phyloP scores from a whole-genome alignment of 2,888 invertebrate genomes.

The Rotaria socialis region DNA sequence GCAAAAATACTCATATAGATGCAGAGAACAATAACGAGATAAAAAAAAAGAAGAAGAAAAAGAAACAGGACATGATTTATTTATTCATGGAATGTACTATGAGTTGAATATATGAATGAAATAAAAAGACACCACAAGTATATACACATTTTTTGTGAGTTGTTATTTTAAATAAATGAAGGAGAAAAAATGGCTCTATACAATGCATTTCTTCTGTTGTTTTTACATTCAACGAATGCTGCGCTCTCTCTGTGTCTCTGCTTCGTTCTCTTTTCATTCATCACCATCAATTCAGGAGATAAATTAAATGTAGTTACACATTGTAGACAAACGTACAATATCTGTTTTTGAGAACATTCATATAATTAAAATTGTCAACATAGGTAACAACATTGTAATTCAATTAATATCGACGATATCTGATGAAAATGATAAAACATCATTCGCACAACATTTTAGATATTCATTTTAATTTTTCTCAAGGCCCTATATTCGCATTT shows the following conservation, averaged over 20 bases:
- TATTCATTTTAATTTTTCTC: not conserved
- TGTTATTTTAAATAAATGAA: not conserved
- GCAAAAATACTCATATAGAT: not conserved
- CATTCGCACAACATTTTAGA: not conserved
- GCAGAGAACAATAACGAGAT: not conserved
- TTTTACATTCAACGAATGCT: not conserved
- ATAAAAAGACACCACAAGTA: not conserved
- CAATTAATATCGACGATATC: not conserved
- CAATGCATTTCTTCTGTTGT: not conserved
- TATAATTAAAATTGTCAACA: not conserved
- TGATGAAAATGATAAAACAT: not conserved
- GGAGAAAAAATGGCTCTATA: not conserved
- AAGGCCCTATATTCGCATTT: not conserved
- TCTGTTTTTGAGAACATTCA: not conserved
- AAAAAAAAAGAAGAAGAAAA: not conserved
- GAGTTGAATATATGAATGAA: not conserved
- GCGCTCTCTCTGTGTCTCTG: not conserved
- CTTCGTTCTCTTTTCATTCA: not conserved
- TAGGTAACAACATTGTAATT: not conserved
- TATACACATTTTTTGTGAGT: not conserved
- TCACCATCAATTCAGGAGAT: not conserved
- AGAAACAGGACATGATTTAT: not conserved
- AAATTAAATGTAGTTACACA: not conserved
- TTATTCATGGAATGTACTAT: not conserved
- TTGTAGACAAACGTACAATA: not conserved